Evolutionary conservation across 2,797 vertebrate species (phyloP).

Genomic region (Chelmon rostratus): DNA sequence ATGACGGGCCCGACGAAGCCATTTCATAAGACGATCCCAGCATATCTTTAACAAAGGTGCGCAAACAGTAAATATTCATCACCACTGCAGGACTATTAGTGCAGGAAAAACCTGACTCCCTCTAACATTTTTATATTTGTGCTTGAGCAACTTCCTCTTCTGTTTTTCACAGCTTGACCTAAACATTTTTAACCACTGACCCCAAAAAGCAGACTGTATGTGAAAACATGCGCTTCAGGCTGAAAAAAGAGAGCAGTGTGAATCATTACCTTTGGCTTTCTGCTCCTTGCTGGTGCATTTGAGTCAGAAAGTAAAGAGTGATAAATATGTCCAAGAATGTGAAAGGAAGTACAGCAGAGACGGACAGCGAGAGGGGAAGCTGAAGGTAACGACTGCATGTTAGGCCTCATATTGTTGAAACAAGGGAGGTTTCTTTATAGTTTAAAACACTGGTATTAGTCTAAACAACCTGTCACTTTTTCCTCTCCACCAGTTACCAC

Average conservation of each 20-base stretch:
- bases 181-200: slow-evolving; percentile 23
- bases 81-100: neutral
- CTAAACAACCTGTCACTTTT: neutral
- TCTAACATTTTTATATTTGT: neutral
- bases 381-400: neutral
- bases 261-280: slow-evolving; percentile 9
- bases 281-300: neutral
- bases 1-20: no score
- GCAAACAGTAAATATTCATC: neutral
- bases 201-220: neutral
- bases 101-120: neutral
- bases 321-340: slow-evolving; percentile 23
- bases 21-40: neutral
- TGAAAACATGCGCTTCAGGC: neutral
- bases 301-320: slow-evolving; percentile 29
- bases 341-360: neutral
- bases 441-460: slow-evolving; percentile 1
- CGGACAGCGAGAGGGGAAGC: slow-evolving; percentile 1
- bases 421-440: neutral
- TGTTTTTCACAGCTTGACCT: slow-evolving; percentile 3
- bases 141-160: slow-evolving; percentile 42
- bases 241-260: slow-evolving; percentile 4
- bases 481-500: neutral
- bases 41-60: neutral
- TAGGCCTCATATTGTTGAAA: neutral